Conservation (phyloP, 2,888 invertebrate genomes). For the Xylophagus ater region DNA sequence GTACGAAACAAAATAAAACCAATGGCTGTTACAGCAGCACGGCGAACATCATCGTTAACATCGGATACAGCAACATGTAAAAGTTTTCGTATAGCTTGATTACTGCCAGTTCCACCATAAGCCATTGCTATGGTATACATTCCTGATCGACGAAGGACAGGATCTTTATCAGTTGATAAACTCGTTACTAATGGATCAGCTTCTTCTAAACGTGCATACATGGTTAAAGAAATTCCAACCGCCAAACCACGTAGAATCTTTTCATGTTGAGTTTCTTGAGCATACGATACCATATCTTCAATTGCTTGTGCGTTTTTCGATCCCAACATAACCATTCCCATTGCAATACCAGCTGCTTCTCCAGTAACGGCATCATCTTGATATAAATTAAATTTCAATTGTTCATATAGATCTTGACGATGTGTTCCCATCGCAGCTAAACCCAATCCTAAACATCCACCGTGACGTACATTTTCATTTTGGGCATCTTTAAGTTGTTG, state of each 20-base stretch:
- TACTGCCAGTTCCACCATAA: constrained; percentile 96
- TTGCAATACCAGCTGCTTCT: constrained; percentile 96
- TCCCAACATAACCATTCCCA: constrained; percentile 99
- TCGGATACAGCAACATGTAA: constrained; percentile 96
- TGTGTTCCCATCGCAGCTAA: constrained; percentile 98
- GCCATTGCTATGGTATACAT: constrained; percentile 98
- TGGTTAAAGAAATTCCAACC: constrained; percentile 90
- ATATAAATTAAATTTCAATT: constrained; percentile 91
- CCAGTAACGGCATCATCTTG: constrained; percentile 99
- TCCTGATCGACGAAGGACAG: constrained; percentile 86
- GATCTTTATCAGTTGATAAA: constrained; percentile 86
- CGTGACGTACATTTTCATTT: constrained; percentile 94
- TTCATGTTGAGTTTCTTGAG: constrained; percentile 86
- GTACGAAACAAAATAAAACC: constrained; percentile 95
- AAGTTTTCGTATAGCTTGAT: constrained; percentile 86
- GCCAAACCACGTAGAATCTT: constrained; percentile 95
- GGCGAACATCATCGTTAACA: constrained; percentile 96
- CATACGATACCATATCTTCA: constrained; percentile 89
- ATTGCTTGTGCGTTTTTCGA: constrained; percentile 82
- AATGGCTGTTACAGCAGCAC: constrained; percentile 96
- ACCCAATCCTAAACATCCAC: constrained; percentile 93
- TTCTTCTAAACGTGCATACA: constrained; percentile 95
- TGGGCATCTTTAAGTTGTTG: constrained; percentile 92
- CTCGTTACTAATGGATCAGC: constrained; percentile 88
- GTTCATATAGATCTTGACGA: constrained; percentile 89